Conservation (phyloP, 2,113 vertebrate species). For the Bubo blakistoni region DNA sequence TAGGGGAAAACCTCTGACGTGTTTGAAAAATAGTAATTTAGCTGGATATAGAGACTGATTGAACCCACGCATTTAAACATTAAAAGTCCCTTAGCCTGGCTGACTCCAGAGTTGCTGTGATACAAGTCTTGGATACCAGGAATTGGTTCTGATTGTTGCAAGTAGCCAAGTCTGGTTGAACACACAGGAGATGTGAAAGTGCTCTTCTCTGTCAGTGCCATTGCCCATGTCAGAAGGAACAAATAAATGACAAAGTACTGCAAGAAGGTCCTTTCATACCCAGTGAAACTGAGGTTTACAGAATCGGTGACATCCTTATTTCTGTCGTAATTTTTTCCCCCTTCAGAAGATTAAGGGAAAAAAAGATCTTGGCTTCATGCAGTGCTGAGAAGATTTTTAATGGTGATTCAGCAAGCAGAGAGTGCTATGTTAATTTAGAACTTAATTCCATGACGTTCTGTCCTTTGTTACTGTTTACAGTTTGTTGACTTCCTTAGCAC, state of each 20-base stretch:
- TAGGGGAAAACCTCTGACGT: neutral
- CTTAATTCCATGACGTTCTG: neutral
- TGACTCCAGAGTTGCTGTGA: neutral
- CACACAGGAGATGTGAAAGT: neutral
- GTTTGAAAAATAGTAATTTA: neutral
- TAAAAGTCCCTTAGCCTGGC: neutral
- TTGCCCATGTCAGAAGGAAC: neutral
- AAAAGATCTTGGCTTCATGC: neutral
- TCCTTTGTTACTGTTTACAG: conserved; percentile 33
- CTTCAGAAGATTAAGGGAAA: neutral
- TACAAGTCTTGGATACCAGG: neutral
- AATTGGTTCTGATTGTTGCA: neutral
- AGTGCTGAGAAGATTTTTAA: neutral
- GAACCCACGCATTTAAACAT: neutral
- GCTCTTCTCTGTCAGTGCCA: neutral
- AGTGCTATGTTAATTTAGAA: neutral
- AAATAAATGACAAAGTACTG: neutral
- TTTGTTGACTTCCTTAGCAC: conserved; percentile 48
- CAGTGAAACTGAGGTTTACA: neutral
- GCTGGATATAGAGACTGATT: neutral
- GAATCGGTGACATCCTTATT: neutral
- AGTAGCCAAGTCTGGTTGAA: conserved; percentile 18
- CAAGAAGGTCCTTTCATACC: neutral
- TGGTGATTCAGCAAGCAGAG: neutral
- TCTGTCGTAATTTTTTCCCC: neutral